Evolutionary conservation across 2,888 invertebrate genomes (phyloP).

Genomic region (Platycheirus rosarum): DNA sequence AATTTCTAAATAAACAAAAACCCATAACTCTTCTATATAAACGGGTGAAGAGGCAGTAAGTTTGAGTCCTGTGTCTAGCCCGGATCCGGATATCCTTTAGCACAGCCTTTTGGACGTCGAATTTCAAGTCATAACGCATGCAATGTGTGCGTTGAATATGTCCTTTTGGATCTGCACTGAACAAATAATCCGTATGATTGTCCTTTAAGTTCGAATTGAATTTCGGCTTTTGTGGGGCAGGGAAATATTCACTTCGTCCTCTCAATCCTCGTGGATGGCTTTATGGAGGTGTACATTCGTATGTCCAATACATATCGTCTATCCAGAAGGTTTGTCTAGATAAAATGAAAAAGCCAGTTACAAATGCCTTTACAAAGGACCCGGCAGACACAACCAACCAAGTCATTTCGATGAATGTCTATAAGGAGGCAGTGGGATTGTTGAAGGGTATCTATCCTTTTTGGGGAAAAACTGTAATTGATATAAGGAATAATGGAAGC

Average conservation of each 20-base stretch:
- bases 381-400: conserved; percentile 4
- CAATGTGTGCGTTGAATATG: conserved; percentile 21
- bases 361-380: conserved; percentile 33
- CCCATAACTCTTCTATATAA: background rate
- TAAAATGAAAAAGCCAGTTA: conserved; percentile 20
- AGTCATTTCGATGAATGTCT: conserved; percentile 21
- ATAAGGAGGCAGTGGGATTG: background rate
- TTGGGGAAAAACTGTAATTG: conserved; percentile 30
- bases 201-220: conserved; percentile 35
- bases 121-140: conserved; percentile 33
- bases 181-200: conserved; percentile 28
- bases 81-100: conserved; percentile 15
- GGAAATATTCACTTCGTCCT: conserved; percentile 18
- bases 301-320: background rate
- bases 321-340: conserved; percentile 9
- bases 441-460: conserved; percentile 7
- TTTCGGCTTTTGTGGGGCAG: conserved; percentile 1
- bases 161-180: conserved; percentile 25
- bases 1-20: conserved; percentile 9
- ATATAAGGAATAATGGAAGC: conserved; percentile 39
- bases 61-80: background rate
- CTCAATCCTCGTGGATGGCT: background rate
- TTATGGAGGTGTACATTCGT: background rate
- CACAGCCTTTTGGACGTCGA: conserved; percentile 19
- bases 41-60: too few species aligned